Evolutionary conservation across 2,888 invertebrate species (phyloP), one percentile per base, ranked within the genome.

Genomic region (Notodonta ziczac): DNA sequence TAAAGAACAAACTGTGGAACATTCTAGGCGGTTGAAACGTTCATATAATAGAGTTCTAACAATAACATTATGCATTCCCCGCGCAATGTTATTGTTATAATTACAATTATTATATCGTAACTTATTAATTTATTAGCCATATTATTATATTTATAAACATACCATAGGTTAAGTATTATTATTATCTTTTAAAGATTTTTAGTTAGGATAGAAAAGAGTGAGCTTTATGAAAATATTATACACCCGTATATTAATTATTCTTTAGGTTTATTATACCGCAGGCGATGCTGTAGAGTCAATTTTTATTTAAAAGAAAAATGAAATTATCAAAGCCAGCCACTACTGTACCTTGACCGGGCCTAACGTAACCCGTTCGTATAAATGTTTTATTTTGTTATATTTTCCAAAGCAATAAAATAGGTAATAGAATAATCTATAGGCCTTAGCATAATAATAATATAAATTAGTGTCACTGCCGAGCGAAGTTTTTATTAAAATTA

Each of bases 101-200:
- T 69, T 57, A 81, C 81, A 81, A 79, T 69, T 57, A 65, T 69
- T 81, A 74, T 82, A 78, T 87, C 86, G 84, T 88, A 87, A 89
- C 82, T 88, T 86, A 89, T 85, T 89, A 88, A 88, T 86, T 91
- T 91, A 90, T 89, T 91, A 93, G 93, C 90, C 90, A 92, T 92
- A 90, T 86, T 86, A 87, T 83, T 89, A 87, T 92, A 91, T 93
- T 91, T 93, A 93, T 93, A 88, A 89, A 93, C 92, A 93, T 93
- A 93, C 93, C 93, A 93, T 93, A 93, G 92, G 88, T 74, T 93
- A 91, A 92, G 91, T 86, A 87, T 89, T 88, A 86, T 90, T 87
- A 86, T 89, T 91, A 90, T 91, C 90, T 91, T 91, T 86, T 83
- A 88, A 92, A 90, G 91, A 91, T 90, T 90, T 88, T 82, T 91